Evolutionary conservation across 2,113 vertebrate species (phyloP), one percentile per base, ranked within the genome.

Genomic region (Pachyramphus minor): DNA sequence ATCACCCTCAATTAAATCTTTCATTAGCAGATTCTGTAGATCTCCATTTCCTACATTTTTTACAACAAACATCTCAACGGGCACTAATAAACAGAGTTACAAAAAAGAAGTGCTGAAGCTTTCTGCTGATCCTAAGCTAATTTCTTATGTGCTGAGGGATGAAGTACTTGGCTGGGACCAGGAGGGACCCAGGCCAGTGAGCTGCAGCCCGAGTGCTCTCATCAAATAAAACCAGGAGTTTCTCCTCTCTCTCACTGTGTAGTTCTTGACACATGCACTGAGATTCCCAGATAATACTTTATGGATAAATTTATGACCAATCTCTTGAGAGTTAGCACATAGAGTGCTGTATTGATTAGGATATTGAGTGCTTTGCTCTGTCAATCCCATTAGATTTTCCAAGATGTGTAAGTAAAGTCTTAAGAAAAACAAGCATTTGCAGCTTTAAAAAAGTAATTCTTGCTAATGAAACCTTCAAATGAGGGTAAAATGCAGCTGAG

Each of bases 201-300:
- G 44, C 24, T 82, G 44, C 60, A 79, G 42, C 41, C 49, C 56
- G 58, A 49, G 23, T 28, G 30, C 14, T 80, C n/a, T 62, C 11
- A 18, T 41, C 14, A 18, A 2, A 64, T 28, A 30, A 53, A 90
- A 39, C 31, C 12, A 53, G 20, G 18, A 27, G 12, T 22, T 24
- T 64, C 60, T 71, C 62, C 49, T n/a, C 39, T 35, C 44, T 53
- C 28, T n/a, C 3, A 0, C 12, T 0, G 0, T 58, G 24, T 16
- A 3, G 33, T 47, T 74, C 66, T 21, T 44, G 50, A 83, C 22
- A 20, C 16, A 2, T 37, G n/a, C 18, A 7, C 66, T 75, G 66
- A 50, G 47, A 56, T 79, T 76, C 71, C 27, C 21, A 53, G 31
- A 1, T 39, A 12, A 24, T 68, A 33, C 23, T 84, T 74, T 3